Percentiles rank a stretch among this genome's conserved stretches.
phyloP scores from a whole-genome alignment of 2,888 invertebrate genomes.

The Sceliomorpha sp. region DNA sequence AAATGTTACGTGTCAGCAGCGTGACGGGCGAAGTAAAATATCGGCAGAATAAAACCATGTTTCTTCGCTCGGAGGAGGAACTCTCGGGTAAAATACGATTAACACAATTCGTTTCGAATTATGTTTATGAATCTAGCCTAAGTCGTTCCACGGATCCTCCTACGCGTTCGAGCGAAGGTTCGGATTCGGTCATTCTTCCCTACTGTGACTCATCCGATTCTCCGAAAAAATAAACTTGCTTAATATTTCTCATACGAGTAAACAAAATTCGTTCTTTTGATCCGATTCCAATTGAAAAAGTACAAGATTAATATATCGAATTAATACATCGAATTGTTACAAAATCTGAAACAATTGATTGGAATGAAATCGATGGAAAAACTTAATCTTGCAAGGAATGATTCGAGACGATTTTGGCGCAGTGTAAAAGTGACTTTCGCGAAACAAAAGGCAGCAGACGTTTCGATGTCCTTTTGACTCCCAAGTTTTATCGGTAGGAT shows the following conservation, averaged over 20 bases:
- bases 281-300: too few species aligned
- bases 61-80: conserved; percentile 18
- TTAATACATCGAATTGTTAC: too few species aligned
- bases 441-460: conserved; percentile 31
- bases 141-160: conserved; percentile 36
- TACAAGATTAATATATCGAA: too few species aligned
- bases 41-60: too few species aligned
- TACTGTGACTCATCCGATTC: conserved; percentile 42
- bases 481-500: conserved; percentile 50
- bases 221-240: conserved; percentile 27
- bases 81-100: conserved; percentile 28
- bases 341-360: too few species aligned
- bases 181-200: conserved; percentile 30
- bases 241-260: too few species aligned
- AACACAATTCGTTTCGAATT: conserved; percentile 46
- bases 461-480: conserved; percentile 38
- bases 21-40: too few species aligned
- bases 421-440: conserved; percentile 13
- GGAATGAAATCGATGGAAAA: conserved; percentile 12
- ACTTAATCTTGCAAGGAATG: background rate
- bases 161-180: conserved; percentile 25
- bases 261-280: too few species aligned
- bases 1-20: too few species aligned
- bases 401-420: conserved; percentile 13
- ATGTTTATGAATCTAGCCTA: conserved; percentile 43